Conservation (phyloP, 2,888 invertebrate genomes). For the Amphiduros pacificus region DNA sequence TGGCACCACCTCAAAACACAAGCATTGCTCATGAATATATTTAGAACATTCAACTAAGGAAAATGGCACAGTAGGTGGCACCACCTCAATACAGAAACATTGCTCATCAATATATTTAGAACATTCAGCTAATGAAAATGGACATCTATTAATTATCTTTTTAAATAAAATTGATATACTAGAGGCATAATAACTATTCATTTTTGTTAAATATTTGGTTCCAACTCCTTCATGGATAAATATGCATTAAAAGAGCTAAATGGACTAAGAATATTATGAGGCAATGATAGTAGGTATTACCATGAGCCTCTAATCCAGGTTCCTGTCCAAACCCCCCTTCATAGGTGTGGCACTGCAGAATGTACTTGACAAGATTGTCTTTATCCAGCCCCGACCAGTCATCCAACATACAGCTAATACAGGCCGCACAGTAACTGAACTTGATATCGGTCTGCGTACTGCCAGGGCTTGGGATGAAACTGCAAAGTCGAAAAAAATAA, state of each 20-base stretch:
- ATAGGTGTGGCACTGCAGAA: conserved; percentile 71
- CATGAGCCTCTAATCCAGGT: conserved; percentile 83
- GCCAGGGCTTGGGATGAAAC: conserved; percentile 4
- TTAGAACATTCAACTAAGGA: too few relatives aligned
- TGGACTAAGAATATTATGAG: background rate
- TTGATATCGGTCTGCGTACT: conserved; percentile 74
- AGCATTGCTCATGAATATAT: too few relatives aligned
- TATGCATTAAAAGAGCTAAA: background rate
- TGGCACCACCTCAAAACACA: too few relatives aligned
- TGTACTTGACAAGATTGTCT: conserved; percentile 74
- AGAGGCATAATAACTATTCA: too few relatives aligned
- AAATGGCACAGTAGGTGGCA: too few relatives aligned
- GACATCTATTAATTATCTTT: too few relatives aligned
- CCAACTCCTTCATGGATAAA: too few relatives aligned
- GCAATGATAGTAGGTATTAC: conserved; percentile 50
- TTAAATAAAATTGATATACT: too few relatives aligned
- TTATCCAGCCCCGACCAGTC: conserved; percentile 84
- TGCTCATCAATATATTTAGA: too few relatives aligned
- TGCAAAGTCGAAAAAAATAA: background rate
- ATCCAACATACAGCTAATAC: conserved; percentile 81
- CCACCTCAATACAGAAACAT: too few relatives aligned
- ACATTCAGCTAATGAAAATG: too few relatives aligned
- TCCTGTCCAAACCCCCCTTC: conserved; percentile 75
- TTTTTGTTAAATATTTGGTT: too few relatives aligned
- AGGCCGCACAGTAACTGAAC: conserved; percentile 90